Conservation (phyloP, 2,888 invertebrate species). For the Arctia plantaginis region DNA sequence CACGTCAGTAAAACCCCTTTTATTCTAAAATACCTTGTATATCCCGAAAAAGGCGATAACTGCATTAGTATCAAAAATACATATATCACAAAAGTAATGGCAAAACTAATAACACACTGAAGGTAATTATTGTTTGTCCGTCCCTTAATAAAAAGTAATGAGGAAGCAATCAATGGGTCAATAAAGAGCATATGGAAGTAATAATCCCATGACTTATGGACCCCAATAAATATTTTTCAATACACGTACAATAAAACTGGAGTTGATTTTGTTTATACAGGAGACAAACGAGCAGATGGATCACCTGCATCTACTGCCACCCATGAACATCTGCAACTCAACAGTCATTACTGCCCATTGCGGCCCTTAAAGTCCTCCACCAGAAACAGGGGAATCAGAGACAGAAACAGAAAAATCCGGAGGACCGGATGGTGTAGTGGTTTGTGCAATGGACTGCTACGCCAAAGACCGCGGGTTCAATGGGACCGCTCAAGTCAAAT, state of each 20-base stretch:
- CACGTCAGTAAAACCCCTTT: not conserved
- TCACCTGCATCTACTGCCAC: no score
- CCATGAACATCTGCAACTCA: no score
- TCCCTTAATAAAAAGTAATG: conserved; percentile 39
- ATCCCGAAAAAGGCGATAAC: not conserved
- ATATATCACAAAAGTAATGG: conserved; percentile 10
- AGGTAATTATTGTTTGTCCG: conserved; percentile 15
- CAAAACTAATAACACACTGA: conserved; percentile 14
- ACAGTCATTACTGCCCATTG: no score
- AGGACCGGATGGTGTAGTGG: no score
- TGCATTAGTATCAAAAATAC: not conserved
- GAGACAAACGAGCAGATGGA: no score
- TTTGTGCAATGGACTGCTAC: no score
- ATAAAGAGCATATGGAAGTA: conserved; percentile 23
- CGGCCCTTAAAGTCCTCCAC: no score
- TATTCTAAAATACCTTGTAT: not conserved
- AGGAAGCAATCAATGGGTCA: conserved; percentile 31
- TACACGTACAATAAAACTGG: not conserved
- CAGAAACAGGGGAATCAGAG: no score
- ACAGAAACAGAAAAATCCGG: no score
- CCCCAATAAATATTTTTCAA: not conserved
- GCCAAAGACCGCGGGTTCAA: no score
- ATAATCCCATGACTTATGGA: conserved; percentile 27
- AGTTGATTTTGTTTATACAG: not conserved
- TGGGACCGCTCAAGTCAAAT: no score